Base-by-base conservation (phyloP, 2,797 vertebrate genomes). In the Macropus fuliginosus region DNA sequence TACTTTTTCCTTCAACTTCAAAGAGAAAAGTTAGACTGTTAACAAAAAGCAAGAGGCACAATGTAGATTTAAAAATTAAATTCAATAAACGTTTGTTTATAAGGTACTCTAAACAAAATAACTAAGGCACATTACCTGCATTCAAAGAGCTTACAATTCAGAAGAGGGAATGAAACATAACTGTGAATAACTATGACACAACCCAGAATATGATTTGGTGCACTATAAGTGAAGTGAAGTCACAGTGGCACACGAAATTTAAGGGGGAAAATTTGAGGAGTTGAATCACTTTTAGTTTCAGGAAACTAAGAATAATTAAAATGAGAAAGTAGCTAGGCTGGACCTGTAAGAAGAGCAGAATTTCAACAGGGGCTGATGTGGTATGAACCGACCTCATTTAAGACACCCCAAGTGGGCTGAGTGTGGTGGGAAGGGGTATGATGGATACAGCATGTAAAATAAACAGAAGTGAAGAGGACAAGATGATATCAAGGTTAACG, bases 1-100 rank as follows among this genome's bases (percentile, higher is more conserved):
- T 94, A 97, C 98, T 98, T 99, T 99, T 98, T 99, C 99, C 98
- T 99, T 99, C 96, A 99, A 97, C 99, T 99, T 97, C 94, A 97
- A 98, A 94, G 96, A 97, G 95, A 94, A 97, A 96, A 96, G 24
- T 24, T 31, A 95, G 81, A 97, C 40, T 94, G 66, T 98, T 95
- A 97, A 92, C 96, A 90, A 97, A 87, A 96, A 96, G 34, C 91
- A 66, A 97, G 93, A 96, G 95, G 54, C 62, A 98, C 50, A 95
- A 91, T 18, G 55, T 56, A 92, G 50, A 40, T 16, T 24, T 2
- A 11, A 0, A 95, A 29, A 91, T 10, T 97, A 21, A 74, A 74
- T 40, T 24, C 16, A 24, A 40, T n/a, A 40, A 87, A 87, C 4
- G 2, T 74, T 87, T 87, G 12, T 81, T 11, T 27, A 50, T 27